phyloP scores from a whole-genome alignment of 2,797 vertebrate genomes.

The Bovichtus diacanthus region DNA sequence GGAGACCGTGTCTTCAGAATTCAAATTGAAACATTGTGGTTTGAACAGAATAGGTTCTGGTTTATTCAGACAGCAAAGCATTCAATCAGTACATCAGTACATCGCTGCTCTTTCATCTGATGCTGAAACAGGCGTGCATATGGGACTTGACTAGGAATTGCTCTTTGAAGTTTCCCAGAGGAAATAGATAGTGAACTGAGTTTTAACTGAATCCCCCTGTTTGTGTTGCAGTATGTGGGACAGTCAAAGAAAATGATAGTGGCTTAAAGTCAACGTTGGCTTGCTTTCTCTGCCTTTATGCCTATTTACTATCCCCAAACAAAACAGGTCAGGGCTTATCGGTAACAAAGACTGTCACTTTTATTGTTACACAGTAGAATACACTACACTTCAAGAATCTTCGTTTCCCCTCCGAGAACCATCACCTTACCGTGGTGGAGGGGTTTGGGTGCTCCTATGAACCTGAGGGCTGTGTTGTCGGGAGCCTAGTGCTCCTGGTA shows the following conservation, averaged over 20 bases:
- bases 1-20: conserved; percentile 47
- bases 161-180: conserved; percentile 64
- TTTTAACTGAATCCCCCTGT: conserved; percentile 54
- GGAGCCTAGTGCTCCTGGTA: too few species aligned
- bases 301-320: neutral
- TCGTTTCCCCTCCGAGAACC: too few species aligned
- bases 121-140: conserved; percentile 40
- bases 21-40: conserved; percentile 44
- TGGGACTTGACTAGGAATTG: conserved; percentile 57
- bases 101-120: conserved; percentile 58
- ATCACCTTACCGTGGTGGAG: too few species aligned
- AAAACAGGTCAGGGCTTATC: conserved; percentile 19
- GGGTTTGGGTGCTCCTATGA: too few species aligned
- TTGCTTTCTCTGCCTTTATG: conserved; percentile 11
- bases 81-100: conserved; percentile 55
- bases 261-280: conserved; percentile 18
- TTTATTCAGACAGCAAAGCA: conserved; percentile 55
- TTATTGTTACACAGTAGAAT: neutral
- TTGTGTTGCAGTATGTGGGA: conserved; percentile 21
- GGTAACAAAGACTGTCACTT: conserved; percentile 4
- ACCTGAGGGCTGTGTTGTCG: too few species aligned
- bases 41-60: conserved; percentile 36
- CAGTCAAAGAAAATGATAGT: conserved; percentile 30
- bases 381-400: conserved; percentile 1
- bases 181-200: conserved; percentile 42